phyloP scores from a whole-genome alignment of 2,888 invertebrate species.

The Lordiphosa andalusiaca region DNA sequence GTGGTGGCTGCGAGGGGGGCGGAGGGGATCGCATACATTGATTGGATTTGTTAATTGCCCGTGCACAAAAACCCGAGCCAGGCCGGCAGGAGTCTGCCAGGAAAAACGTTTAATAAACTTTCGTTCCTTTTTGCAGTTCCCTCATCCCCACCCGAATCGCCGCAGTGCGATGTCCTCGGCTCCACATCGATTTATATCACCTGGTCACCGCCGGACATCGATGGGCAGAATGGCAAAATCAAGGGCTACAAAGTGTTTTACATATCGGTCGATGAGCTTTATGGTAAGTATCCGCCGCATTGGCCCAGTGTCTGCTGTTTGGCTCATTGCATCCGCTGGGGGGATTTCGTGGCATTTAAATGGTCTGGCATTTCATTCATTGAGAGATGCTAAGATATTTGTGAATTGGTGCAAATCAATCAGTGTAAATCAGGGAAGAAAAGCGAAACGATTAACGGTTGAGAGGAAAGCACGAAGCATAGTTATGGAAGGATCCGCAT shows the following conservation, averaged over 20 bases:
- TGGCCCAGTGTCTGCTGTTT: constrained; percentile 14
- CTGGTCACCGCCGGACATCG: constrained; percentile 90
- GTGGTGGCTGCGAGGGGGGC: constrained; percentile 40
- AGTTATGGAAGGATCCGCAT: too few species aligned
- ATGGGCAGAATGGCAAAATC: constrained; percentile 91
- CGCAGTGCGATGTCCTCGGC: constrained; percentile 89
- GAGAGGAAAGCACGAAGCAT: too few species aligned
- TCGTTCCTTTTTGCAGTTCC: constrained; percentile 84
- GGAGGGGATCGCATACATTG: constrained; percentile 51
- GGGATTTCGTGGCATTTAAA: constrained; percentile 20
- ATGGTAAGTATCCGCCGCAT: constrained; percentile 82
- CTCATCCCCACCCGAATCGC: constrained; percentile 90
- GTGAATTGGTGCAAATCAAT: background rate
- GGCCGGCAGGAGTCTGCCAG: constrained; percentile 11
- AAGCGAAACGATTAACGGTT: too few species aligned
- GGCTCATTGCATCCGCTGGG: constrained; percentile 5
- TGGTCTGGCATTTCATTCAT: constrained; percentile 8
- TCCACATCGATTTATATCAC: constrained; percentile 92
- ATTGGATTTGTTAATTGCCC: constrained; percentile 74
- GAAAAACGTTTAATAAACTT: constrained; percentile 55
- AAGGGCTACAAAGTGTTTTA: constrained; percentile 92
- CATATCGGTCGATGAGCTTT: constrained; percentile 89
- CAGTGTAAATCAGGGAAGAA: too few species aligned
- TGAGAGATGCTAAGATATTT: constrained; percentile 9
- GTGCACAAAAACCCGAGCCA: constrained; percentile 45